phyloP scores from a whole-genome alignment of 2,888 invertebrate genomes.

The Eupithecia subfuscata region DNA sequence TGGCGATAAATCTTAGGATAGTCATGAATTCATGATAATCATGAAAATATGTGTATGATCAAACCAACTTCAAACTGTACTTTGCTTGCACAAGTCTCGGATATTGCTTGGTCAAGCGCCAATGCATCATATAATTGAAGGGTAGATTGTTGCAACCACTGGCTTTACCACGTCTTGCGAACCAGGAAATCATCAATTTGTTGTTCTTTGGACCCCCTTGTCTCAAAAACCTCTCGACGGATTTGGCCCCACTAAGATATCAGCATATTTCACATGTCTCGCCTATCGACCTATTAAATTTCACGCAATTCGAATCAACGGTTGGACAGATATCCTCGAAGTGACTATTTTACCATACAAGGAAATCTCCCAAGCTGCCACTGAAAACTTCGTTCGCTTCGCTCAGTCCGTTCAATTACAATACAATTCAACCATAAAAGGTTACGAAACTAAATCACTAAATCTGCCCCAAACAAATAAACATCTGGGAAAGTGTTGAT shows the following conservation, averaged over 20 bases:
- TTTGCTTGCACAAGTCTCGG: conserved; percentile 31
- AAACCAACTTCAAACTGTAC: neutral
- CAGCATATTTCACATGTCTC: too few species aligned
- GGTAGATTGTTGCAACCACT: conserved; percentile 40
- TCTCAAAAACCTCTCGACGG: too few species aligned
- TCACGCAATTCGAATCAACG: too few species aligned
- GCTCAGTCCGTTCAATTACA: too few species aligned
- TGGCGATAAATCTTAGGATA: neutral
- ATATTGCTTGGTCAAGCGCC: conserved; percentile 64
- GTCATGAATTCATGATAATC: neutral
- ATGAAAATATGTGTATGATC: neutral
- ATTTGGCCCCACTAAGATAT: too few species aligned
- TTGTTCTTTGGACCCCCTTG: too few species aligned
- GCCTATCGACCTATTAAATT: too few species aligned
- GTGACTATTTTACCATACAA: too few species aligned
- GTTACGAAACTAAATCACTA: conserved; percentile 19
- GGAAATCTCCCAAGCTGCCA: too few species aligned
- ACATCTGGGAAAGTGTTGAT: conserved; percentile 68
- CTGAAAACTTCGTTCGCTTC: too few species aligned
- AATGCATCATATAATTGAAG: conserved; percentile 56
- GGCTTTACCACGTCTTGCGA: conserved; percentile 6
- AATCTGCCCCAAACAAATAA: conserved; percentile 46
- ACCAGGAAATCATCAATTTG: too few species aligned
- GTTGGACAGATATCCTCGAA: too few species aligned
- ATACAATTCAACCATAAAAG: neutral